Evolutionary conservation across 2,797 vertebrate genomes (phyloP).

Genomic region (Crocodylus rhombifer): DNA sequence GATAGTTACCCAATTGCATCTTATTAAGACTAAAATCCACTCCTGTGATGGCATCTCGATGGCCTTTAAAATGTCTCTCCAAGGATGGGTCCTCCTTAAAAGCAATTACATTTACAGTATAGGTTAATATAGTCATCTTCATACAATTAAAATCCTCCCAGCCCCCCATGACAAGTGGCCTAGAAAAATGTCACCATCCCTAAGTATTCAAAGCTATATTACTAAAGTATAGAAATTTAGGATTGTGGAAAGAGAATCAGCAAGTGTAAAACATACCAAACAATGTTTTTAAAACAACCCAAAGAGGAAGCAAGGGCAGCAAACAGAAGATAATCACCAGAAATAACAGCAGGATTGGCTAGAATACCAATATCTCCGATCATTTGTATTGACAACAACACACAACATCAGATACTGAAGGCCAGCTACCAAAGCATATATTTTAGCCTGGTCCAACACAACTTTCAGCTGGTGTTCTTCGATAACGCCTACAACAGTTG

Average conservation of each 20-base stretch:
- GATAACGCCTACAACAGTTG: not conserved
- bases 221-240: not conserved
- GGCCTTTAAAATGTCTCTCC: slow-evolving; percentile 93
- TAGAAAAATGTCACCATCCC: not conserved
- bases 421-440: not conserved
- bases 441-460: not conserved
- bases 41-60: slow-evolving; percentile 91
- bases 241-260: not conserved
- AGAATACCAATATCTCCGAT: not conserved
- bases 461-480: not conserved
- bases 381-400: not conserved
- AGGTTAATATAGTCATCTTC: not conserved
- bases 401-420: not conserved
- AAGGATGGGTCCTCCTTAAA: slow-evolving; percentile 92
- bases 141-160: not conserved
- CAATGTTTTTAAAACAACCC: not conserved
- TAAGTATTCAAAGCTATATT: not conserved
- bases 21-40: slow-evolving; percentile 92
- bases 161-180: not conserved
- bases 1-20: slow-evolving; percentile 90
- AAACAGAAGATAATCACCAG: not conserved
- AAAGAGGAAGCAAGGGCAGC: not conserved
- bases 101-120: not conserved
- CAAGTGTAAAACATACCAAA: not conserved
- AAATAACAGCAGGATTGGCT: not conserved